Evolutionary conservation across 2,797 vertebrate genomes (phyloP), one percentile per base, ranked within the genome.

Genomic region (Bryconaethiops microstoma): DNA sequence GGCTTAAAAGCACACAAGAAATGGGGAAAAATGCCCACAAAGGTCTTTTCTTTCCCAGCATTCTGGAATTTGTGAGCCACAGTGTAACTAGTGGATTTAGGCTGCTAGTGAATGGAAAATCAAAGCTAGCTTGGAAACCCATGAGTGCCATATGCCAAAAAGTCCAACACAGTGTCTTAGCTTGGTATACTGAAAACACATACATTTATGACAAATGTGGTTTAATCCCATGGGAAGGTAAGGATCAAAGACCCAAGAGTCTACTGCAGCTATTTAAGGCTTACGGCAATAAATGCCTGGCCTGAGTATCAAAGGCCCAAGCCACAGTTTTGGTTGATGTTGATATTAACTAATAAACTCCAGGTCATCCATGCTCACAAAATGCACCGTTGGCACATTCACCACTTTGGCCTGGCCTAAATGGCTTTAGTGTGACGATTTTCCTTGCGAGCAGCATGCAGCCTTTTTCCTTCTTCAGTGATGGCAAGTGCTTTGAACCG

Each of bases 341-440:
- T 55, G 67, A 35, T 79, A 48, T 83, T 83, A 78, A 75, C 72
- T 57, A 83, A 83, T 79, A 76, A 83, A 75, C 39, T 21, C 8
- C 0, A 48, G 76, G 76, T n/a, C 40, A 73, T 77, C 70, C 81
- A 64, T 72, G 57, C 65, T 40, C 42, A 17, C 76, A 75, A 48
- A 82, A 78, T 73, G 77, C 40, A 62, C 71, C 62, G 39, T 39
- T 72, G 77, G 76, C 55, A 63, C 8, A 39, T 67, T 63, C 76
- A 76, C 72, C 48, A 62, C 42, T 7, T 75, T 79, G 82, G 72
- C 72, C 57, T 0, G 13, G 17, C 57, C 39, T 83, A 79, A 85
- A 82, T 80, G 63, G 42, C 63, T 57, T 23, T 68, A 77, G 77
- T 85, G 75, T 48, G n/a, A 72, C 48, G 29, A 63, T 57, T 82